These are phyloP conservation scores for Melanaphis sacchari DNA, from an alignment of 1,140 invertebrate species.

Conservation along the genomic window DNA sequence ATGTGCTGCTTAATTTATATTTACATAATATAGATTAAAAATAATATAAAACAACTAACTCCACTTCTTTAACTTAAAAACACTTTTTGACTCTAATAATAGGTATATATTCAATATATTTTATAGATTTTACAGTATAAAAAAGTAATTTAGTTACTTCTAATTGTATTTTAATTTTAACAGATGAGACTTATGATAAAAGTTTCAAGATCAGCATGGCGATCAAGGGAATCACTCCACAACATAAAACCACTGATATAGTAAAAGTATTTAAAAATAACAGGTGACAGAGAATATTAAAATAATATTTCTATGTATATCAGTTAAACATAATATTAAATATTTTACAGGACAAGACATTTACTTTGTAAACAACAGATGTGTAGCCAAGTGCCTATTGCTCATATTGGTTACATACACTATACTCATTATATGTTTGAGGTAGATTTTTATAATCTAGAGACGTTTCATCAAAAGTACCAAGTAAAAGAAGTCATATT, in stretches of 20 bases:
- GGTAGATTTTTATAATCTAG: conserved; percentile 82
- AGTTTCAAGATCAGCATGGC: conserved; percentile 53
- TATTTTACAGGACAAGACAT: conserved; percentile 73
- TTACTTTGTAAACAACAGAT: conserved; percentile 80
- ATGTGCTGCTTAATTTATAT: too few relatives aligned
- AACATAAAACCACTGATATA: conserved; percentile 18
- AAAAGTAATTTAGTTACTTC: background rate
- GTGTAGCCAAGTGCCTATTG: conserved; percentile 87
- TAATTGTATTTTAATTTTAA: background rate
- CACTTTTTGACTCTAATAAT: too few relatives aligned
- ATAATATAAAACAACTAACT: background rate
- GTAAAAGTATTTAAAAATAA: conserved; percentile 33
- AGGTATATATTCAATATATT: background rate
- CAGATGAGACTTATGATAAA: conserved; percentile 57
- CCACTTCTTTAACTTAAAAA: too few relatives aligned
- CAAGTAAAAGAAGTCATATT: conserved; percentile 84
- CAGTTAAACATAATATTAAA: conserved; percentile 32
- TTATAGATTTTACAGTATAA: background rate
- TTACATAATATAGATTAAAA: background rate
- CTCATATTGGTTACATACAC: conserved; percentile 90
- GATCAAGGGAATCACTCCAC: conserved; percentile 29
- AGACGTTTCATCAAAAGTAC: conserved; percentile 83
- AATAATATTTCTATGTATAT: conserved; percentile 17
- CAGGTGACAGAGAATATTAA: background rate
- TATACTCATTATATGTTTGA: conserved; percentile 88